These are phyloP conservation scores for Sebastes glaucus DNA, from an alignment of 2,797 vertebrate genomes.

Conservation along the genomic window DNA sequence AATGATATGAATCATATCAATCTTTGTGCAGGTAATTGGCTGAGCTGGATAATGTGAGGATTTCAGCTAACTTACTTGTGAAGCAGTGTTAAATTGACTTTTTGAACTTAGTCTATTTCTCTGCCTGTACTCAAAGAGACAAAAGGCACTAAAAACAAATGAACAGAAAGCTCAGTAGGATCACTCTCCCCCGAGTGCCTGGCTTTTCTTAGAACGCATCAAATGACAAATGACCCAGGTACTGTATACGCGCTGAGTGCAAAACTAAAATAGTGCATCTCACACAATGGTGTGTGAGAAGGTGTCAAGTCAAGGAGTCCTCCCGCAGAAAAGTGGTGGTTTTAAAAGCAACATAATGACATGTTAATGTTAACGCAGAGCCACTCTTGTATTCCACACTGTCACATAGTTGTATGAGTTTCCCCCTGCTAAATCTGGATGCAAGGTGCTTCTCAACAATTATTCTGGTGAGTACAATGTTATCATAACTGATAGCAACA, in stretches of 20 bases:
- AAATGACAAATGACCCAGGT: background rate
- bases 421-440: background rate
- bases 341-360: background rate
- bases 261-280: background rate
- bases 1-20: background rate
- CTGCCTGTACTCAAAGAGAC: background rate
- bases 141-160: slow-evolving; percentile 7
- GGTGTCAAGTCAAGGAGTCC: background rate
- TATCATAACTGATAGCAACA: background rate
- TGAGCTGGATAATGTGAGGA: background rate
- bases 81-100: background rate
- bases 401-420: background rate
- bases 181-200: background rate
- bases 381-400: background rate
- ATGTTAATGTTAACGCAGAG: background rate
- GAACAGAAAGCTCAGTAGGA: background rate
- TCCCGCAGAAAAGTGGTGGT: background rate
- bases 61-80: background rate
- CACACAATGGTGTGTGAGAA: background rate
- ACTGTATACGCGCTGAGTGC: background rate
- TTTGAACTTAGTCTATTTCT: background rate
- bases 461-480: no score
- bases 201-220: background rate
- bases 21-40: background rate
- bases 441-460: background rate